Conservation (phyloP, 1,140 invertebrate species). For the Delia radicum region DNA sequence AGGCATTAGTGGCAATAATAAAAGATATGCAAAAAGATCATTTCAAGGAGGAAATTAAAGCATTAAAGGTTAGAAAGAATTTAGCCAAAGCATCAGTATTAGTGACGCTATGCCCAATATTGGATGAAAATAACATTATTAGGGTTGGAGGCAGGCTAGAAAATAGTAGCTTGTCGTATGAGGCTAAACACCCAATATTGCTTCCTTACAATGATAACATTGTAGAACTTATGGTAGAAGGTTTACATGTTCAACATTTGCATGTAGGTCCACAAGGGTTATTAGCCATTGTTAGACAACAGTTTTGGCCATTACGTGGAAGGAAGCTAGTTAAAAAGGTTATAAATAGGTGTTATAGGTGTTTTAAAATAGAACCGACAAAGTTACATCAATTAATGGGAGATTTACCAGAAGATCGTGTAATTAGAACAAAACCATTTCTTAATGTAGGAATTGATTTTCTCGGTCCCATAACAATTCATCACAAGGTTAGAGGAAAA, state of each 20-base stretch:
- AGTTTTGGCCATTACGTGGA: slow-evolving; percentile 20
- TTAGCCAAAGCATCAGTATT: no score
- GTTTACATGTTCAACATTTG: slow-evolving; percentile 29
- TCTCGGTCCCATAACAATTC: slow-evolving; percentile 30
- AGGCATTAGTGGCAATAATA: no score
- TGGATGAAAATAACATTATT: no score
- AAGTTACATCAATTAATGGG: neutral
- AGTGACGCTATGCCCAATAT: no score
- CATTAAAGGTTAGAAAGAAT: no score
- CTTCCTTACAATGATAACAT: neutral
- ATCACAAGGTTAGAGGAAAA: slow-evolving; percentile 24
- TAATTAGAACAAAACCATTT: no score
- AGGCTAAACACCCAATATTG: neutral
- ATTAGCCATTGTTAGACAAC: slow-evolving; percentile 17
- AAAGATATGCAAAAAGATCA: no score
- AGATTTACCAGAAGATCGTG: no score
- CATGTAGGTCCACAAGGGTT: slow-evolving; percentile 41
- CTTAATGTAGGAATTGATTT: slow-evolving; percentile 33
- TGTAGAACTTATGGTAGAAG: neutral
- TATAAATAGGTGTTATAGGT: slow-evolving; percentile 2
- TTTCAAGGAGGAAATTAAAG: neutral
- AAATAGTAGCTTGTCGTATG: neutral
- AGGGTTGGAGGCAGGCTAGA: neutral
- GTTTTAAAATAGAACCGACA: slow-evolving; percentile 8
- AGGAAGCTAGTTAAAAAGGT: neutral